These are phyloP conservation scores for Pseudobourletiella spinata DNA, from an alignment of 1,140 invertebrate genomes.

Conservation along the genomic window DNA sequence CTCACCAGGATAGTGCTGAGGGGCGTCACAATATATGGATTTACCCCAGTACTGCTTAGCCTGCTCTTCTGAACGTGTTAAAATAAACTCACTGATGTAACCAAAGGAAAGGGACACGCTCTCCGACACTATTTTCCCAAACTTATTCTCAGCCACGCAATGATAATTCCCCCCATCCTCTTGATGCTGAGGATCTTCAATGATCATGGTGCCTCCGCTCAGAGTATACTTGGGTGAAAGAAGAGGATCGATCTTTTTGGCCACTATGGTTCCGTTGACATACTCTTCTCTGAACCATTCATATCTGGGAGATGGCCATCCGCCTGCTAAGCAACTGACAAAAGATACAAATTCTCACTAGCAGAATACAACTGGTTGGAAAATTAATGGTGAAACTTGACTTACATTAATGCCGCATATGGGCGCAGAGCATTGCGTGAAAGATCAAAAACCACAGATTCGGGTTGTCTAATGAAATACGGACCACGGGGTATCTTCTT, in stretches of 20 bases:
- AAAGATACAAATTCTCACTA: not conserved
- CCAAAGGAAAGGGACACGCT: slow-evolving; percentile 81
- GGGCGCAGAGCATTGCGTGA: slow-evolving; percentile 51
- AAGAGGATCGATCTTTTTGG: slow-evolving; percentile 65
- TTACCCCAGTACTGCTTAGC: slow-evolving; percentile 90
- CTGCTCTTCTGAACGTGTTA: slow-evolving; percentile 68
- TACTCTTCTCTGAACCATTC: slow-evolving; percentile 86
- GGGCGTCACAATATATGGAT: slow-evolving; percentile 85
- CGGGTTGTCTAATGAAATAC: slow-evolving; percentile 75
- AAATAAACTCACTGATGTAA: slow-evolving; percentile 82
- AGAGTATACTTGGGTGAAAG: slow-evolving; percentile 54
- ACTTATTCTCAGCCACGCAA: slow-evolving; percentile 80
- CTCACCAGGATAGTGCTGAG: slow-evolving; percentile 67
- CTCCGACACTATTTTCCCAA: slow-evolving; percentile 78
- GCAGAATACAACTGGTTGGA: too few relatives aligned
- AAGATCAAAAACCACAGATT: slow-evolving; percentile 70
- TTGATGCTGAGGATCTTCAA: slow-evolving; percentile 71
- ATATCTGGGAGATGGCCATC: slow-evolving; percentile 82
- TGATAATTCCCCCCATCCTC: slow-evolving; percentile 79
- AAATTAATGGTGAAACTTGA: too few relatives aligned
- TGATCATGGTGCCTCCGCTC: slow-evolving; percentile 83
- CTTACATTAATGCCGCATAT: slow-evolving; percentile 30
- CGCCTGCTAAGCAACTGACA: slow-evolving; percentile 66
- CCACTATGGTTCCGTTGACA: slow-evolving; percentile 61
- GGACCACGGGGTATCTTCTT: slow-evolving; percentile 74